A percentile compares a stretch with the other conserved stretches of the same genome.
Evolutionary conservation across 2,888 invertebrate species (phyloP).

Genomic region (Phasia obesa): DNA sequence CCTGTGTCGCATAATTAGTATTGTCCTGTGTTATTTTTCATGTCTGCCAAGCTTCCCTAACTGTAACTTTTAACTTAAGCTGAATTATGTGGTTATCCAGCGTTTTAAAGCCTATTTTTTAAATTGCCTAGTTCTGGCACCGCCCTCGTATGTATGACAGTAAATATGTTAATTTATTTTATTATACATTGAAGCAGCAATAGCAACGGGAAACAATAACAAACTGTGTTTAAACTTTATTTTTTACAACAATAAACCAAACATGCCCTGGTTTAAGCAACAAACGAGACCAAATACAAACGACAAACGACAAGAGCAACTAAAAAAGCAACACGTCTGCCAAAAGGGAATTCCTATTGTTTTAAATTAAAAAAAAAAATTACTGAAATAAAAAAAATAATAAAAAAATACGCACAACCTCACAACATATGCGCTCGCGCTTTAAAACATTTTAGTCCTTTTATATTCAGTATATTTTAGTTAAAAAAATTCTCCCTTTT

Average conservation of each 20-base stretch:
- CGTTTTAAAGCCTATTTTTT: no score
- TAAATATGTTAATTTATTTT: conserved; percentile 77
- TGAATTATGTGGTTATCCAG: no score
- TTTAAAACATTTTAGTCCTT: conserved; percentile 58
- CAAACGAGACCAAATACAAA: conserved; percentile 32
- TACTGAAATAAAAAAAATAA: conserved; percentile 20
- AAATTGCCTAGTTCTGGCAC: neutral
- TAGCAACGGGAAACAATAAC: conserved; percentile 30
- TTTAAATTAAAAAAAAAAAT: conserved; percentile 66
- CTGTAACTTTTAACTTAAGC: no score
- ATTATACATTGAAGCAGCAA: conserved; percentile 23
- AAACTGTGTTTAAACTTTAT: conserved; percentile 66
- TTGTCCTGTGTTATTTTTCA: no score
- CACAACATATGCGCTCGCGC: conserved; percentile 68
- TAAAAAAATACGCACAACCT: conserved; percentile 51
- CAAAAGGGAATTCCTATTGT: conserved; percentile 74
- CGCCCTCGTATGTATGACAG: conserved; percentile 8
- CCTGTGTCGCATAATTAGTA: no score
- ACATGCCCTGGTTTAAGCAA: conserved; percentile 59
- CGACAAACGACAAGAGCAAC: conserved; percentile 22
- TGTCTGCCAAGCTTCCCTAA: no score
- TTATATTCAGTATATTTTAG: conserved; percentile 25
- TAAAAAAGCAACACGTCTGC: conserved; percentile 63
- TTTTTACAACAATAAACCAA: conserved; percentile 66
- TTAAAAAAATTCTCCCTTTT: conserved; percentile 36